These are phyloP conservation scores for Cantharis rustica DNA, from an alignment of 2,888 invertebrate species.

Conservation along the genomic window DNA sequence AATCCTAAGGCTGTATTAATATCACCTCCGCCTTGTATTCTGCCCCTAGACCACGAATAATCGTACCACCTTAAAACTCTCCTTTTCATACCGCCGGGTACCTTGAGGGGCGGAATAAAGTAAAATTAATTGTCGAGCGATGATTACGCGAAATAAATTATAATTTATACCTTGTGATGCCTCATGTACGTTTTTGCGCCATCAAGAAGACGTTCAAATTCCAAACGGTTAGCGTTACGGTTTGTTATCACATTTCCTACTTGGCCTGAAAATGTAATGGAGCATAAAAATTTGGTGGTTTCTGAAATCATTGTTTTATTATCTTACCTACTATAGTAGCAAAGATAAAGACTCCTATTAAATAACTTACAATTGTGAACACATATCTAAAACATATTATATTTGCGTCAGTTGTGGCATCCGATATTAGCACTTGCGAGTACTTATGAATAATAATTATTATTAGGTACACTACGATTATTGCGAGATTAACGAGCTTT, in stretches of 20 bases:
- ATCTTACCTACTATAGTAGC: conserved; percentile 90
- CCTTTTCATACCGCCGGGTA: conserved; percentile 95
- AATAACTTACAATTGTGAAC: conserved; percentile 95
- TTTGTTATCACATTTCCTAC: conserved; percentile 98
- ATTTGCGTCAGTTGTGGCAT: conserved; percentile 7
- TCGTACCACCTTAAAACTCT: conserved; percentile 96
- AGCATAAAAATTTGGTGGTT: conserved; percentile 13
- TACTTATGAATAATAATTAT: no score
- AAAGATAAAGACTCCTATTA: conserved; percentile 97
- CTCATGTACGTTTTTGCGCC: conserved; percentile 98
- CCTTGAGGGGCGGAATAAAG: conserved; percentile 54
- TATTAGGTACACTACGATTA: no score
- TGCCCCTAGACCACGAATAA: conserved; percentile 95
- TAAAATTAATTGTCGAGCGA: neutral
- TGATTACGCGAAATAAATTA: neutral
- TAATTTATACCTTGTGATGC: conserved; percentile 78
- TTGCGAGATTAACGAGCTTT: no score
- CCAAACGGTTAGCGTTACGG: conserved; percentile 92
- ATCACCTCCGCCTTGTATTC: conserved; percentile 95
- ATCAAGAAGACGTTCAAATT: conserved; percentile 92
- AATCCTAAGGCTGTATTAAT: conserved; percentile 93
- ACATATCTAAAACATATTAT: conserved; percentile 75
- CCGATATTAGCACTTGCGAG: neutral
- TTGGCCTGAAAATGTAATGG: conserved; percentile 67
- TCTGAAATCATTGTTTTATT: neutral